Evolutionary conservation across 1,140 invertebrate species (phyloP), one percentile per base, ranked within the genome.

Genomic region (Caenorhabditis brenneri): DNA sequence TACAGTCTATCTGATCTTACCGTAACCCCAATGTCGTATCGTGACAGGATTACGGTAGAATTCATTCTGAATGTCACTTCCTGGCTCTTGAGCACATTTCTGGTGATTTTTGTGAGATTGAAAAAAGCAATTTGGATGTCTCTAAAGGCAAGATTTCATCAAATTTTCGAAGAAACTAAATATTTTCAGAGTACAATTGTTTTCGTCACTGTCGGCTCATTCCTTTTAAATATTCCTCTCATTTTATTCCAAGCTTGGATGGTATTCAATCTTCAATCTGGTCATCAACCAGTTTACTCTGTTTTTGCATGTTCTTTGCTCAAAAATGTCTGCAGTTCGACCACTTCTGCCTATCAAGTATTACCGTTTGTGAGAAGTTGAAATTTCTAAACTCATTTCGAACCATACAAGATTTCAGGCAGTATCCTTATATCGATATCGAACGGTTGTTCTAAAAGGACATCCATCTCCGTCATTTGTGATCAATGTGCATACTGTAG

Each of bases 11-110:
- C n/a, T 12, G 65, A 74, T 31, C 33, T 42, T 51, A 80, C 79
- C 15, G 51, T 80, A 51, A 80, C 79, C 22, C 79, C 79, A 58
- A 80, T 80, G 79, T 51, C 79, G 19, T 80, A 80, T 53, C 79
- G 79, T 31, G 79, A 80, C 19, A 6, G 79, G 15, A 80, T 80
- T 53, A 80, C 79, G 33, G 79, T 80, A 36, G 79, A 80, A 51
- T 80, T 80, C 15, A 58, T 33, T 33, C 22, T 80, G 24, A 80
- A 80, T 31, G 48, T 19, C 9, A 53, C 51, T 5, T 53, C 48
- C 6, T 80, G 51, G 48, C 51, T 80, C n/a, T 31, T 80, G 1
- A 80, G 51, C 48, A 53, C 79, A 22, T 33, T 80, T 31, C 48
- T 80, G 0, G 48, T 51, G 15, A 51, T 80, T 22, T 80, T 80